Percentiles rank a stretch among this genome's conserved stretches.
Conservation (phyloP, 2,113 vertebrate species). For the Carassius carassius region DNA sequence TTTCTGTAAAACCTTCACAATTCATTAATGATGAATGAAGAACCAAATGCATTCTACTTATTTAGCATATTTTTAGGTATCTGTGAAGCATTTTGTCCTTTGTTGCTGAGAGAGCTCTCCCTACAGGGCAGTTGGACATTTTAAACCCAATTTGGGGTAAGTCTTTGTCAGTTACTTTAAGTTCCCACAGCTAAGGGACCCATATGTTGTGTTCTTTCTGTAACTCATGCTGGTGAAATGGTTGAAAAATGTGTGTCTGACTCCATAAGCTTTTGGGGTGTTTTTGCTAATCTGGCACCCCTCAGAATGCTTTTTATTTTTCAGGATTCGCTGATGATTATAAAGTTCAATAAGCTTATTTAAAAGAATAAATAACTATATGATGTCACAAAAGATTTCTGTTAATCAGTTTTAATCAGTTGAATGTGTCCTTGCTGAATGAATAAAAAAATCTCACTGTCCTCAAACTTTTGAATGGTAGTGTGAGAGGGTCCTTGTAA, state of each 20-base stretch:
- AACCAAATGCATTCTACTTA: background rate
- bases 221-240: no score
- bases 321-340: no score
- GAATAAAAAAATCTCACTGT: no score
- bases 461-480: no score
- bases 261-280: background rate
- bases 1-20: conserved; percentile 20
- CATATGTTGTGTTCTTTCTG: background rate
- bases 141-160: background rate
- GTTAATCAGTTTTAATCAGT: no score
- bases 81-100: background rate
- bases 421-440: no score
- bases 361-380: no score
- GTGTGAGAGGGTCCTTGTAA: no score
- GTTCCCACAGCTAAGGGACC: background rate
- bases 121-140: background rate
- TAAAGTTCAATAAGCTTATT: no score
- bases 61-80: conserved; percentile 14
- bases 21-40: conserved; percentile 17
- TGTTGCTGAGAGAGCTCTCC: background rate
- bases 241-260: background rate
- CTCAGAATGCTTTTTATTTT: background rate
- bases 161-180: background rate
- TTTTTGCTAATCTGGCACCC: background rate
- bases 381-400: no score